These are phyloP conservation scores for Hystrix brachyura DNA, from an alignment of 2,113 vertebrate species.

Conservation along the genomic window DNA sequence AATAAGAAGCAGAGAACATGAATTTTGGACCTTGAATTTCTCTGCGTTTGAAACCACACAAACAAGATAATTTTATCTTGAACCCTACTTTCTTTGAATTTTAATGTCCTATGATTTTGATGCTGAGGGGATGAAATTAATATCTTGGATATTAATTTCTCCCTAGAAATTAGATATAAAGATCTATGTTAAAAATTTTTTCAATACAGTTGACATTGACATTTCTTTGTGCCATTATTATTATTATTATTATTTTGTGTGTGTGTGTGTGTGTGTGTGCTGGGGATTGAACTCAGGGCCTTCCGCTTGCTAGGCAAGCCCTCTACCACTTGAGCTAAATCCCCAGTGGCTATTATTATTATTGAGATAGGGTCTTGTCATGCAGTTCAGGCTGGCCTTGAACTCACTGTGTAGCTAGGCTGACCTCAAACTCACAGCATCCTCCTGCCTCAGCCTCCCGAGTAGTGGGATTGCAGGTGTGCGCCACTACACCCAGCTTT, in stretches of 20 bases:
- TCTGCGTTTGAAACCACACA: conserved; percentile 1
- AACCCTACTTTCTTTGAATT: background rate
- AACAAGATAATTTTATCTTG: conserved; percentile 7
- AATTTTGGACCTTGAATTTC: background rate
- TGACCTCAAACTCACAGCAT: too few relatives aligned
- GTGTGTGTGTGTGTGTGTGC: too few relatives aligned
- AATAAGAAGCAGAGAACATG: background rate
- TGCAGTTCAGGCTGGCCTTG: too few relatives aligned
- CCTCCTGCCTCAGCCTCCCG: too few relatives aligned
- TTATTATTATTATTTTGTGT: background rate
- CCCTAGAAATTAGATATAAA: conserved; percentile 1
- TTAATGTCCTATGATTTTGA: conserved; percentile 33
- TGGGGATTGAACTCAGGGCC: too few relatives aligned
- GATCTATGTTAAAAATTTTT: background rate
- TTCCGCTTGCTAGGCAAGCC: too few relatives aligned
- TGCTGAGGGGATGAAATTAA: background rate
- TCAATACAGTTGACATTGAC: background rate
- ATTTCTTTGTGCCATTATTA: conserved; percentile 7
- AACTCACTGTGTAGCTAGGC: too few relatives aligned
- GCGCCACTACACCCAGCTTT: background rate
- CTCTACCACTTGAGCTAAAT: too few relatives aligned
- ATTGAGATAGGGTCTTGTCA: too few relatives aligned
- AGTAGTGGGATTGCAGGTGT: too few relatives aligned
- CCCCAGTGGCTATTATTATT: too few relatives aligned
- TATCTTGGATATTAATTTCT: conserved; percentile 16